Percentiles rank a stretch among this genome's conserved stretches.
phyloP scores from a whole-genome alignment of 2,888 invertebrate species.

The Drosophila anceps region DNA sequence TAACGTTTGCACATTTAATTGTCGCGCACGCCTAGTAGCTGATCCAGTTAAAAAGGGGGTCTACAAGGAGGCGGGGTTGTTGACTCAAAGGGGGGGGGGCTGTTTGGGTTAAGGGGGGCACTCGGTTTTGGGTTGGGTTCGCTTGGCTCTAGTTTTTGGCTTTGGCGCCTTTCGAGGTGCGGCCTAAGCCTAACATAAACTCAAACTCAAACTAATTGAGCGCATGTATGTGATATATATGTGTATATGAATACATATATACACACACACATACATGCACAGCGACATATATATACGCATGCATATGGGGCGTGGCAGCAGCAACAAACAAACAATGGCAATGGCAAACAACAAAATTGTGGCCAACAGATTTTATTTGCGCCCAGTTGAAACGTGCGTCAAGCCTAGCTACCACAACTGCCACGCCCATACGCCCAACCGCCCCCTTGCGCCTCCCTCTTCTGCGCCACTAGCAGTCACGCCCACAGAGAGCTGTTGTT shows the following conservation, averaged over 20 bases:
- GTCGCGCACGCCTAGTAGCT: constrained; percentile 53
- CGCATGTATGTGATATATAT: constrained; percentile 38
- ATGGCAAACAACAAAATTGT: constrained; percentile 70
- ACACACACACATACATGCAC: not conserved
- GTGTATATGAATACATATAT: not conserved
- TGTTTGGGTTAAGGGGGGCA: constrained; percentile 1
- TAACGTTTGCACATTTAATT: constrained; percentile 34
- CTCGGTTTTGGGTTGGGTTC: constrained; percentile 24
- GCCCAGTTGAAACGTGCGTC: constrained; percentile 29
- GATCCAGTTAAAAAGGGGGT: constrained; percentile 4
- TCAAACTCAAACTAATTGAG: constrained; percentile 67
- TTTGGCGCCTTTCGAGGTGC: constrained; percentile 54
- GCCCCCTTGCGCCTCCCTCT: not conserved
- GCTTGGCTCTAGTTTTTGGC: not conserved
- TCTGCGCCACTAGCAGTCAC: not conserved
- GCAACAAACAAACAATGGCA: constrained; percentile 51
- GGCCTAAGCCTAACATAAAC: constrained; percentile 44
- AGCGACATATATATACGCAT: not conserved
- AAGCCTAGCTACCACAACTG: constrained; percentile 25
- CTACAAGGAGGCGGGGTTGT: not conserved
- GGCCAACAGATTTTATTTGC: constrained; percentile 39
- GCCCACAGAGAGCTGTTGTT: constrained; percentile 1
- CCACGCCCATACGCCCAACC: constrained; percentile 1
- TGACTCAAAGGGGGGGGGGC: not conserved
- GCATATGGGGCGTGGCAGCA: constrained; percentile 32